Conservation (phyloP, 2,113 vertebrate genomes). For the Climacteris rufus region DNA sequence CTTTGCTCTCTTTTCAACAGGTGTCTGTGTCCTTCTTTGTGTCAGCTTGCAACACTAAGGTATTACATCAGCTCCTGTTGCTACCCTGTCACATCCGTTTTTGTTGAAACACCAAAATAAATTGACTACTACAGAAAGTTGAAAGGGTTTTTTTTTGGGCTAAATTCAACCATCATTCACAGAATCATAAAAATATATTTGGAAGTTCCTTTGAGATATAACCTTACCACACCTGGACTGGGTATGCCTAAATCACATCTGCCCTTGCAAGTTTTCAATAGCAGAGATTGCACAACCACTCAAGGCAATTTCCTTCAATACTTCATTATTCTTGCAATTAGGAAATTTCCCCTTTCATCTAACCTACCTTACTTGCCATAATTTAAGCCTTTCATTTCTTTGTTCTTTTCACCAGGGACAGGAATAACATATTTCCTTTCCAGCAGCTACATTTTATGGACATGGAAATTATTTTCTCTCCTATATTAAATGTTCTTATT, state of each 20-base stretch:
- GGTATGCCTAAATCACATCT: not conserved
- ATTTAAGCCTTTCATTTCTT: slow-evolving; percentile 37
- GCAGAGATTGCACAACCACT: not conserved
- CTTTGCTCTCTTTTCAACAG: no score
- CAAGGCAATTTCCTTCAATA: not conserved
- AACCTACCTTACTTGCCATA: not conserved
- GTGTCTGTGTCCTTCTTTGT: no score
- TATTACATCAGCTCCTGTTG: not conserved
- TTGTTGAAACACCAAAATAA: not conserved
- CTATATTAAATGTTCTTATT: not conserved
- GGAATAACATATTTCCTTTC: not conserved
- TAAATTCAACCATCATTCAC: not conserved
- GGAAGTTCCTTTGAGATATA: not conserved
- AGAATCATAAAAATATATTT: not conserved
- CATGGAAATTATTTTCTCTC: not conserved
- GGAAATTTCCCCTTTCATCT: slow-evolving; percentile 31
- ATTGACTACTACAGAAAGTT: not conserved
- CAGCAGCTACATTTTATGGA: not conserved
- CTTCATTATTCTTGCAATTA: slow-evolving; percentile 39
- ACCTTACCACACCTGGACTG: not conserved
- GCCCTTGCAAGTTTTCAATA: not conserved
- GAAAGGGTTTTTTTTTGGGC: not conserved
- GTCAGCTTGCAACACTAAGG: no score
- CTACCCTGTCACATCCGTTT: not conserved
- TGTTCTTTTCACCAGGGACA: slow-evolving; percentile 39